Evolutionary conservation across 2,888 invertebrate genomes (phyloP).

Genomic region (Folsomia candida): DNA sequence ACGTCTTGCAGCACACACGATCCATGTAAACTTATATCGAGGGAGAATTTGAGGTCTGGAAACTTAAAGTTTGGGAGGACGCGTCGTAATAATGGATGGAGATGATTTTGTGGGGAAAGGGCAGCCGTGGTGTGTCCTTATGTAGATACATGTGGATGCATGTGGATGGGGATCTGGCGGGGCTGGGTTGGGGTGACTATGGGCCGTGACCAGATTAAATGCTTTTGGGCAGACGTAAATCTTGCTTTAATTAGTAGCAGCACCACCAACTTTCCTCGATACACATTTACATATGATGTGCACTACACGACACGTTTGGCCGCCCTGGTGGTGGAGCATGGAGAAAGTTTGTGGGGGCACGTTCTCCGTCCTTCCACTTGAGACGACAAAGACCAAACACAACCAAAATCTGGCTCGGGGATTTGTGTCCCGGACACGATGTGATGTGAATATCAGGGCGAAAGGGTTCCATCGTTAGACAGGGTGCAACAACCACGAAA

Average conservation of each 20-base stretch:
- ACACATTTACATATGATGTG: background rate
- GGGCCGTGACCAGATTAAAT: slow-evolving; percentile 22
- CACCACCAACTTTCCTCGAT: background rate
- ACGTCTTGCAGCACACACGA: too few species aligned
- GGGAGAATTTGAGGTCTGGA: too few species aligned
- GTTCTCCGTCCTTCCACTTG: background rate
- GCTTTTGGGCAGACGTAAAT: slow-evolving; percentile 22
- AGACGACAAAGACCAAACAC: background rate
- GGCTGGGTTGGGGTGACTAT: slow-evolving; percentile 8
- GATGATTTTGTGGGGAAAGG: too few species aligned
- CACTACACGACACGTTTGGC: background rate
- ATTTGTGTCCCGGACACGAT: too few species aligned
- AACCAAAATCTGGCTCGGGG: too few species aligned
- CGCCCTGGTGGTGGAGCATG: background rate
- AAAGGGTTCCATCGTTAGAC: too few species aligned
- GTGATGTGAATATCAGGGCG: too few species aligned
- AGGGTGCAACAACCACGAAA: too few species aligned
- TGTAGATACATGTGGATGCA: background rate
- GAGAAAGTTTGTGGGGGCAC: background rate
- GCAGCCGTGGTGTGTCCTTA: background rate
- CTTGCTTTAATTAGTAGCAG: slow-evolving; percentile 19
- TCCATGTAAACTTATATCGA: too few species aligned
- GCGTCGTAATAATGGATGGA: too few species aligned
- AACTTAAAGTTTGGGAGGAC: too few species aligned
- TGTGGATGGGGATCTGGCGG: background rate